These are phyloP conservation scores for Abrostola triplasia DNA, from an alignment of 2,888 invertebrate species.

Conservation along the genomic window DNA sequence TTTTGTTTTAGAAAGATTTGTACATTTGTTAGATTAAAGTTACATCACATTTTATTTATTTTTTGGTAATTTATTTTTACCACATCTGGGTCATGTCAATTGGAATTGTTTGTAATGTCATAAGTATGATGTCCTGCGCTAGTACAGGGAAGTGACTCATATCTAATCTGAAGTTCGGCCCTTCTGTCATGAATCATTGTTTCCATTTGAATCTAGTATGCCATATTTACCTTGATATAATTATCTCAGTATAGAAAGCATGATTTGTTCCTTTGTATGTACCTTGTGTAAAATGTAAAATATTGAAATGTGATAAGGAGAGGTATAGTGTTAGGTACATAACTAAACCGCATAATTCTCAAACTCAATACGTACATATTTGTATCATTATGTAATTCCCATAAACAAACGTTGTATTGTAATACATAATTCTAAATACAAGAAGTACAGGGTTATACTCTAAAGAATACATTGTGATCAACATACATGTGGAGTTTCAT, in stretches of 20 bases:
- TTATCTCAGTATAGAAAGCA: slow-evolving; percentile 37
- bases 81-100: slow-evolving; percentile 41
- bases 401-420: slow-evolving; percentile 50
- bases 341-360: slow-evolving; percentile 48
- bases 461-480: slow-evolving; percentile 61
- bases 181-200: slow-evolving; percentile 29
- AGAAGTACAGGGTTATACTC: slow-evolving; percentile 69
- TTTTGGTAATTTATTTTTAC: slow-evolving; percentile 60
- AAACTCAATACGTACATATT: slow-evolving; percentile 48
- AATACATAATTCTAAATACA: slow-evolving; percentile 65
- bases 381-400: slow-evolving; percentile 48
- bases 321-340: slow-evolving; percentile 41
- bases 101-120: slow-evolving; percentile 36
- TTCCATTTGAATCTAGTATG: slow-evolving; percentile 37
- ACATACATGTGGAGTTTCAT: slow-evolving; percentile 51
- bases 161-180: slow-evolving; percentile 39
- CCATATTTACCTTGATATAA: slow-evolving; percentile 39
- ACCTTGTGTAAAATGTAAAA: slow-evolving; percentile 47
- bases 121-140: slow-evolving; percentile 9
- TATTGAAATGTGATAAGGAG: slow-evolving; percentile 47
- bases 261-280: slow-evolving; percentile 38
- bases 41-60: slow-evolving; percentile 58
- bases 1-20: slow-evolving; percentile 84
- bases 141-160: slow-evolving; percentile 41
- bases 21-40: slow-evolving; percentile 71